Percentiles rank a stretch among this genome's conserved stretches.
Evolutionary conservation across 2,113 vertebrate genomes (phyloP).

Genomic region (Plotosus lineatus): DNA sequence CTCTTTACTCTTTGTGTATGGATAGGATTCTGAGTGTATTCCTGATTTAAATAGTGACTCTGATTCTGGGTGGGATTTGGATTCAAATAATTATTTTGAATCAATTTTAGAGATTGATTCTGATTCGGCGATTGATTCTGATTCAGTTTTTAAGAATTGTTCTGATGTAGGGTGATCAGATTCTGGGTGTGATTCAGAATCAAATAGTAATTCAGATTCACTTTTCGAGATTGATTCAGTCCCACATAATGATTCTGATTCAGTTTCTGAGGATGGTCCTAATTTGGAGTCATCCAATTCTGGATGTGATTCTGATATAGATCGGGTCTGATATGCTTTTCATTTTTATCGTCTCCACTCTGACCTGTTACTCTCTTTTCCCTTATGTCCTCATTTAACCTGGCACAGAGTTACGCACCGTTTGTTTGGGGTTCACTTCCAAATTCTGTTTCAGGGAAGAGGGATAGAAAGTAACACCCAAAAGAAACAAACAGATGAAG

Average conservation of each 20-base stretch:
- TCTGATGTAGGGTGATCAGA: background rate
- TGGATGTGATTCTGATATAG: background rate
- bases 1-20: no score
- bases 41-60: background rate
- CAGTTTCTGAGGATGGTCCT: background rate
- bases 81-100: no score
- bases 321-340: constrained; percentile 17
- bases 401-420: background rate
- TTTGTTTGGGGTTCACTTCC: background rate
- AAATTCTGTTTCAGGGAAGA: constrained; percentile 24
- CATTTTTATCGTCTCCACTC: constrained; percentile 46
- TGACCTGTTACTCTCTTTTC: background rate
- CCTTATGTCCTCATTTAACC: background rate
- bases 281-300: background rate
- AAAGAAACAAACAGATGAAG: constrained; percentile 5
- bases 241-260: background rate
- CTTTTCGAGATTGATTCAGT: background rate
- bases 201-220: background rate
- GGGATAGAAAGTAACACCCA: background rate
- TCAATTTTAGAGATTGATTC: background rate
- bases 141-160: background rate
- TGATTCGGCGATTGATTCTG: background rate
- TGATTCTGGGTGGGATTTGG: background rate
- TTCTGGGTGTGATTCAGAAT: background rate
- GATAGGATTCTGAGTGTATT: background rate